Base-by-base conservation (phyloP, 2,888 invertebrate genomes). In the Brachylomia viminalis region DNA sequence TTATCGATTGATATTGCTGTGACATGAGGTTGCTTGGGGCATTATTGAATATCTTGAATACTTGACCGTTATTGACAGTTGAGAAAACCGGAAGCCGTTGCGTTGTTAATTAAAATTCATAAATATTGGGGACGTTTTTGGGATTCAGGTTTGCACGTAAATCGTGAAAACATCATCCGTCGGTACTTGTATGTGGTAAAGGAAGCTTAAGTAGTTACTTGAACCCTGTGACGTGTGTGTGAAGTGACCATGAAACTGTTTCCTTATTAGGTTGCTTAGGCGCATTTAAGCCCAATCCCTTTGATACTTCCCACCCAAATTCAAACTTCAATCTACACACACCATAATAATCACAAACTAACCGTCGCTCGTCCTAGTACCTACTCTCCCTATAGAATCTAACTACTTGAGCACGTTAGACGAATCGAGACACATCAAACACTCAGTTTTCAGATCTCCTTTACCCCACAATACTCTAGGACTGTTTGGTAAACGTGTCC, bases 361-460 rank as follows among this genome's bases (percentile, higher is more conserved):
- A 15, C 54, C 49, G 49, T 4, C 23, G 13, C 38, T 42, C n/a
- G 20, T 38, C 54, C 45, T 54, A 64, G 52, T 75, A 58, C 42
- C 61, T 61, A 56, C 68, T 73, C 64, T 52, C n/a, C 38, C 45
- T 42, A 72, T 54, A 75, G 27, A 72, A 20, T n/a, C 58, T 17
- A 70, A 61, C 80, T 52, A 82, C 82, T 72, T 80, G 62, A 72
- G 72, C 75, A 73, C 68, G 78, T 75, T 82, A 81, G 84, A 86
- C 83, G 83, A 85, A 87, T 82, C 83, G 80, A 85, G 83, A 80
- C 77, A 85, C 78, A 83, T 77, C 80, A 85, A 83, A 83, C 86
- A 87, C 84, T 86, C 88, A 88, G 88, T 91, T 92, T 91, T 91
- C 92, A 90, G 86, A 84, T 85, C 89, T 91, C 90, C 91, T 90